Percentiles rank a stretch among this genome's conserved stretches.
Evolutionary conservation across 2,797 vertebrate species (phyloP).

Genomic region (Kryptolebias ocellatus): DNA sequence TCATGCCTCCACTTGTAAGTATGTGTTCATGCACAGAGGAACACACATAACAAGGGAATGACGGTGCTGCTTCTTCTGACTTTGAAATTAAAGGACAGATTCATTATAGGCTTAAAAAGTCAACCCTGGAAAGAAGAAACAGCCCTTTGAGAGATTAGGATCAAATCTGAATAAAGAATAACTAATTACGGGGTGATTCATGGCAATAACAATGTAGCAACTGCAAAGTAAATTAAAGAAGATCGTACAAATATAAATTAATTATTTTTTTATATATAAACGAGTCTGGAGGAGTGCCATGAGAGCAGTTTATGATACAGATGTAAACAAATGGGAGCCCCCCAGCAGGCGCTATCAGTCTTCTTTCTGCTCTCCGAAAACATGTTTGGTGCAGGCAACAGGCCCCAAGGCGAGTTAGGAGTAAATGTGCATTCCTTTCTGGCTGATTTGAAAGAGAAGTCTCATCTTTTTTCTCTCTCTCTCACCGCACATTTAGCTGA

Average conservation of each 20-base stretch:
- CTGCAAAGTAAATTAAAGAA: constrained; percentile 30
- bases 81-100: constrained; percentile 71
- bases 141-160: constrained; percentile 62
- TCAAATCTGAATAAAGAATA: constrained; percentile 61
- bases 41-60: constrained; percentile 46
- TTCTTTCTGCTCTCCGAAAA: constrained; percentile 57
- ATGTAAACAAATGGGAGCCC: constrained; percentile 36
- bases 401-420: constrained; percentile 63
- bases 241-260: constrained; percentile 27
- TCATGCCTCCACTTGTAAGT: constrained; percentile 70
- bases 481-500: constrained; percentile 51
- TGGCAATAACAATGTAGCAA: constrained; percentile 43
- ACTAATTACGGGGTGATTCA: constrained; percentile 69
- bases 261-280: background rate
- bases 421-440: constrained; percentile 79
- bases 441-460: constrained; percentile 76
- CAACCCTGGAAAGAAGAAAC: constrained; percentile 48
- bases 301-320: constrained; percentile 31
- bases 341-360: constrained; percentile 48
- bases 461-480: constrained; percentile 50
- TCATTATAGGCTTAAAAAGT: constrained; percentile 72
- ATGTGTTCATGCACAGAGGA: constrained; percentile 46
- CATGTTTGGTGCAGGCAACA: constrained; percentile 67
- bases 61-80: constrained; percentile 44
- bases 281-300: constrained; percentile 18